These are phyloP conservation scores for Rostratula benghalensis DNA, from an alignment of 2,113 vertebrate species.

Conservation along the genomic window DNA sequence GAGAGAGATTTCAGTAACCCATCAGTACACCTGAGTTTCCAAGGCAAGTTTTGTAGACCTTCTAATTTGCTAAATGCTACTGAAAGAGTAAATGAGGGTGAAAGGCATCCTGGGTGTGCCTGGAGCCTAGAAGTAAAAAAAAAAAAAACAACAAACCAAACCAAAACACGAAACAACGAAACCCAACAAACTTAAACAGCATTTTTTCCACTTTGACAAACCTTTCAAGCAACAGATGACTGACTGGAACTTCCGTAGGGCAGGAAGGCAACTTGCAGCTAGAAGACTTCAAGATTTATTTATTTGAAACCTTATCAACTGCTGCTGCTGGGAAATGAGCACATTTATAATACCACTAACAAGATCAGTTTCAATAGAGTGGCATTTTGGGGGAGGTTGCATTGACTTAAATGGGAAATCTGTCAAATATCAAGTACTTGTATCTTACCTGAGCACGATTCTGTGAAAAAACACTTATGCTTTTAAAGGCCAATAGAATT, in stretches of 20 bases:
- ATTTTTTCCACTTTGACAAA: neutral
- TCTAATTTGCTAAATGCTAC: neutral
- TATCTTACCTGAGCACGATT: neutral
- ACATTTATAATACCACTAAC: neutral
- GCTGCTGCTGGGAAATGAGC: neutral
- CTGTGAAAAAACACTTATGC: neutral
- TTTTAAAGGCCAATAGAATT: conserved; percentile 6
- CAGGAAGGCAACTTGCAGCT: neutral
- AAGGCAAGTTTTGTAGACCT: neutral
- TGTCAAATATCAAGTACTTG: neutral
- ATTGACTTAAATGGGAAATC: neutral
- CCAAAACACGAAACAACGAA: neutral
- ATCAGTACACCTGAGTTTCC: accelerated
- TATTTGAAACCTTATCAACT: neutral
- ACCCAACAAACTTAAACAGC: neutral
- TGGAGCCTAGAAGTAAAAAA: neutral
- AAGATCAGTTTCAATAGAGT: neutral
- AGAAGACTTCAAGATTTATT: neutral
- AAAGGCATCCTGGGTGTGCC: neutral
- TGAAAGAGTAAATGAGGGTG: neutral
- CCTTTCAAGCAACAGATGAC: neutral
- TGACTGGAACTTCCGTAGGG: neutral
- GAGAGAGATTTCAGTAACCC: neutral
- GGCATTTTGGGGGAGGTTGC: neutral
- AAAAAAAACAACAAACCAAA: too few species aligned